Conservation (phyloP, 2,888 invertebrate species). For the Antitype chi region DNA sequence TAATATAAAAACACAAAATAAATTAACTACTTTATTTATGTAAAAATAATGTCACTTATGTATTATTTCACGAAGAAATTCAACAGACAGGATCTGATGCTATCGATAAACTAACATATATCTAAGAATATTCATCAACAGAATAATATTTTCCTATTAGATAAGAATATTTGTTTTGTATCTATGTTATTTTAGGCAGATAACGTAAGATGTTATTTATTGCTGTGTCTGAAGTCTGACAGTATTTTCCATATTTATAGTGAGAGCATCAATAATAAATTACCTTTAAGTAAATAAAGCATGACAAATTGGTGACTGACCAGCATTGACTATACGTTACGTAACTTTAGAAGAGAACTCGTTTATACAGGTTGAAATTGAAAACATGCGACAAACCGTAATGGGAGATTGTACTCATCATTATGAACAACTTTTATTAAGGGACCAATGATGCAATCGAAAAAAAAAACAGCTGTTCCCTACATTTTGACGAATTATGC, state of each 20-base stretch:
- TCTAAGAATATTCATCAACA: constrained; percentile 2
- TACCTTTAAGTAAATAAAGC: neutral
- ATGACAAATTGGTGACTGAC: neutral
- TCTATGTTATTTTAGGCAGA: neutral
- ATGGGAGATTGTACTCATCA: too few species aligned
- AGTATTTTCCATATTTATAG: neutral
- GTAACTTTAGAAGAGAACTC: neutral
- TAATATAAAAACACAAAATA: constrained; percentile 8
- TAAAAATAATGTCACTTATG: neutral
- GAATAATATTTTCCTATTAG: neutral
- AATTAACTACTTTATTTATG: constrained; percentile 7
- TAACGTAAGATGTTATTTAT: constrained; percentile 16
- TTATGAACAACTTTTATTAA: too few species aligned
- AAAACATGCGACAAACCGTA: too few species aligned
- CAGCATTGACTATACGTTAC: neutral
- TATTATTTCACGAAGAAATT: neutral
- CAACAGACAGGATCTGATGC: neutral
- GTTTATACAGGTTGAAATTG: too few species aligned
- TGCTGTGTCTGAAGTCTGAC: constrained; percentile 7
- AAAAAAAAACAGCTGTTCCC: too few species aligned
- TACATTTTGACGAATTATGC: too few species aligned
- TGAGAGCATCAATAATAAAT: neutral
- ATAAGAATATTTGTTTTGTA: constrained; percentile 7
- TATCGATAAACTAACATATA: constrained; percentile 2
- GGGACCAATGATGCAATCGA: too few species aligned